Evolutionary conservation across 1,140 invertebrate genomes (phyloP).

Genomic region (Leptinotarsa undecemlineata): DNA sequence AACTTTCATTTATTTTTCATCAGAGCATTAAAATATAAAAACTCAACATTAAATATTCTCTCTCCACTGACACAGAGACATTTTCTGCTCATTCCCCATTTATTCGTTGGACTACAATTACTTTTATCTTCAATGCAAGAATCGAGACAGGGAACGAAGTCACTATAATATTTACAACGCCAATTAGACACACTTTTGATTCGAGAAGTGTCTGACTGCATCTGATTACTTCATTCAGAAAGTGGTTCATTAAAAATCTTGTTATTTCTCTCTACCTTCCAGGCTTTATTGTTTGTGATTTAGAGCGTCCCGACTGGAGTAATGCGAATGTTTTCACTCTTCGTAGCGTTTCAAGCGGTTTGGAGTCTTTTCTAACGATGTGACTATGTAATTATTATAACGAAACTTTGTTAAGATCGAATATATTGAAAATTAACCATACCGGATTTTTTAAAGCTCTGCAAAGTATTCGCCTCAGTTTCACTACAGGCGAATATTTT

Average conservation of each 20-base stretch:
- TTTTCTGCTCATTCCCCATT: too few relatives aligned
- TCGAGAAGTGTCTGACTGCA: not conserved
- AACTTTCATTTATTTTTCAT: too few relatives aligned
- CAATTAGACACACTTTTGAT: constrained; percentile 1
- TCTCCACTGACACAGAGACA: too few relatives aligned
- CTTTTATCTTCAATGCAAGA: not conserved
- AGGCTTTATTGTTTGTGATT: not conserved
- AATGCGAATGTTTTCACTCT: not conserved
- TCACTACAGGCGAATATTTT: too few relatives aligned
- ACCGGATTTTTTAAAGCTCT: too few relatives aligned
- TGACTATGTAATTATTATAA: not conserved
- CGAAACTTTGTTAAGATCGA: not conserved
- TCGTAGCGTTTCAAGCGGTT: not conserved
- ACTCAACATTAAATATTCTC: too few relatives aligned
- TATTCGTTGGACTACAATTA: not conserved
- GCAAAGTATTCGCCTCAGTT: too few relatives aligned
- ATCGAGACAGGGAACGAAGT: not conserved
- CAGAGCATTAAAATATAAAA: too few relatives aligned
- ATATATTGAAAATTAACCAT: not conserved
- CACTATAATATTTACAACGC: not conserved
- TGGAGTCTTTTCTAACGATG: not conserved
- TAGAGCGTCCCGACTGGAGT: not conserved
- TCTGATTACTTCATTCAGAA: not conserved
- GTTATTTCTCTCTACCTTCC: constrained; percentile 1
- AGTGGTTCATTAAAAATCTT: constrained; percentile 1